Percentiles rank a stretch among this genome's conserved stretches.
These are phyloP conservation scores for Forficula auricularia DNA, from an alignment of 1,140 invertebrate species.

Conservation along the genomic window DNA sequence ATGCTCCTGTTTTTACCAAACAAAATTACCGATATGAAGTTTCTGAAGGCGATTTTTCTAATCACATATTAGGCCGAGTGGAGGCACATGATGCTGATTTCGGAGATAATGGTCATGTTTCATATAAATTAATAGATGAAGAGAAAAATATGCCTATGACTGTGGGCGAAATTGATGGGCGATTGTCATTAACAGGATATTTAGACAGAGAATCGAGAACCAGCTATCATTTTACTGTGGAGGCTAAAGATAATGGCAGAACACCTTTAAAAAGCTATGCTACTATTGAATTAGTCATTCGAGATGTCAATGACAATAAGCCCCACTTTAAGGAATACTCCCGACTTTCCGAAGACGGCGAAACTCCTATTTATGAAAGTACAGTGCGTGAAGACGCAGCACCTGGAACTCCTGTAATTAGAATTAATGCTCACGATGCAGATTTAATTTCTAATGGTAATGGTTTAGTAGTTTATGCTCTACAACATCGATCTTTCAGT, in stretches of 20 bases:
- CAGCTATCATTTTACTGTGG: conserved; percentile 51
- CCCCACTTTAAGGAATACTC: conserved; percentile 55
- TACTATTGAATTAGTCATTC: conserved; percentile 53
- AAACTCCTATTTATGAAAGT: conserved; percentile 48
- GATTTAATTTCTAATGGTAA: conserved; percentile 71
- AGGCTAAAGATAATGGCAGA: conserved; percentile 58
- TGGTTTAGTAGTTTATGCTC: conserved; percentile 54
- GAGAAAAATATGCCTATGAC: conserved; percentile 17
- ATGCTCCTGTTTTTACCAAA: conserved; percentile 63
- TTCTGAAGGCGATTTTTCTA: conserved; percentile 53
- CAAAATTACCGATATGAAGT: conserved; percentile 68
- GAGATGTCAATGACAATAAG: conserved; percentile 38
- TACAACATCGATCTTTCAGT: conserved; percentile 43
- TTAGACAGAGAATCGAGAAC: conserved; percentile 59
- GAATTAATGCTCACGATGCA: conserved; percentile 64
- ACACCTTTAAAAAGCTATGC: conserved; percentile 16
- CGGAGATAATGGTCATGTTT: conserved; percentile 55
- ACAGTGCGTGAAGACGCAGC: conserved; percentile 47
- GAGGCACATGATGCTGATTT: conserved; percentile 57
- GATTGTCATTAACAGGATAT: conserved; percentile 52
- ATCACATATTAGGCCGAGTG: conserved; percentile 51
- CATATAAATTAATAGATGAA: conserved; percentile 43
- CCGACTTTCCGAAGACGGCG: conserved; percentile 11
- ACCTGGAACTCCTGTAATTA: conserved; percentile 45
- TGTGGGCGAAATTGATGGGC: conserved; percentile 36